Evolutionary conservation across 2,113 vertebrate species (phyloP), one percentile per base, ranked within the genome.

Genomic region (Aramus guarauna): DNA sequence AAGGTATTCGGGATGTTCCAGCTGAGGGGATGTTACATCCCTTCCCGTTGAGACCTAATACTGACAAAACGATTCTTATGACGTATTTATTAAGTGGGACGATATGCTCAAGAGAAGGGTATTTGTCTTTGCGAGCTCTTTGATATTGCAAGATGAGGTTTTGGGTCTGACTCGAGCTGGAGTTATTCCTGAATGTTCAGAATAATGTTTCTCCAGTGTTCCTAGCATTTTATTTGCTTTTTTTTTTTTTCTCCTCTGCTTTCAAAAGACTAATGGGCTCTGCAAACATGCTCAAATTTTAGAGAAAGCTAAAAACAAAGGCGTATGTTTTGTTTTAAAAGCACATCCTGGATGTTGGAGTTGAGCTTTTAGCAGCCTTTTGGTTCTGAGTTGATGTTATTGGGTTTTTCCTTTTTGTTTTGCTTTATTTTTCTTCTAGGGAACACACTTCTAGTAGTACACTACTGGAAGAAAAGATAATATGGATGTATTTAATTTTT

Each of bases 131-230:
- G 26, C 26, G 18, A 53, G 36, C 36, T 36, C 30, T 60, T 41
- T 37, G 43, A 5, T 59, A 9, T 13, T 27, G 9, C 21, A 14
- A 20, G 18, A 9, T 73, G 73, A 62, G 6, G 17, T 48, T 50
- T 50, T 17, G 18, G 12, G 16, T 74, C 52, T 67, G 39, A 20
- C 30, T 32, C 2, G 3, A 47, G 55, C 29, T n/a, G 63, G 55
- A 34, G 16, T 47, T 37, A 6, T 14, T 30, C 23, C 29, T 19
- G 9, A 18, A 13, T 4, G 5, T 26, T 60, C n/a, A 60, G 47
- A 30, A 21, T 6, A 60, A 10, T 2, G 1, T 47, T 73, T 59
- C 20, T n/a, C 13, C 17, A 1, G 5, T 2, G 3, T 59, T 58
- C 2, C 11, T 15, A 2, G 23, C 5, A 5, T 30, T 58, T 66